Evolutionary conservation across 2,113 vertebrate species (phyloP).

Genomic region (Poecile atricapillus): DNA sequence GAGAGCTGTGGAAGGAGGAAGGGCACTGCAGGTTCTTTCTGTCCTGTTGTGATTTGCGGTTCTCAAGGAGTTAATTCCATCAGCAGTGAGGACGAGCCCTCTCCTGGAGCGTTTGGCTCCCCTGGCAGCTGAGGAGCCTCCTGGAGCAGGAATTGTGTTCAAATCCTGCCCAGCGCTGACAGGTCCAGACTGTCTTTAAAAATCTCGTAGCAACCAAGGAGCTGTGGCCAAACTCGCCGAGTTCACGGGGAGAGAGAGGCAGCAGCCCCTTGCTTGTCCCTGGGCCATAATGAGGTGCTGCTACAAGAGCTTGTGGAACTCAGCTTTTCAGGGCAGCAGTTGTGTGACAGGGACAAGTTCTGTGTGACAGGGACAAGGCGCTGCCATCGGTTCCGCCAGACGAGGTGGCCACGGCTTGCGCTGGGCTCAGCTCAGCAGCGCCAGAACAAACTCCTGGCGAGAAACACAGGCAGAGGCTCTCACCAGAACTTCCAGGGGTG

Average conservation of each 20-base stretch:
- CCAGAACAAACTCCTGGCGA: not conserved
- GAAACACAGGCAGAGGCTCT: conserved; percentile 5
- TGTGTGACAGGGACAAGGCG: not conserved
- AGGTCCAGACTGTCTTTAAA: not conserved
- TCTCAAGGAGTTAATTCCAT: not conserved
- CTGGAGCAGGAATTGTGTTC: not conserved
- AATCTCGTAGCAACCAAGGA: conserved; percentile 22
- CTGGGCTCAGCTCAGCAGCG: not conserved
- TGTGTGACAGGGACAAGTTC: not conserved
- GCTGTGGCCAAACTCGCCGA: not conserved
- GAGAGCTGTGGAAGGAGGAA: not conserved
- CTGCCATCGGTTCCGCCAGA: conserved; percentile 1
- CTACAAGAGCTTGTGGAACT: not conserved
- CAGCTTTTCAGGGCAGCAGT: conserved; percentile 21
- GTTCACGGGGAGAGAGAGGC: not conserved
- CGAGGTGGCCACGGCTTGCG: not conserved
- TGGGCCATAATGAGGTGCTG: not conserved
- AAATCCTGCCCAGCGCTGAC: not conserved
- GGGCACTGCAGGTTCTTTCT: not conserved
- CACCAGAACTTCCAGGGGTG: not conserved
- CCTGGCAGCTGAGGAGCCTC: not conserved
- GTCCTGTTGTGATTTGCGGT: rapidly evolving
- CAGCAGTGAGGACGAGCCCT: not conserved
- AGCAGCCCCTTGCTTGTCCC: conserved; percentile 4
- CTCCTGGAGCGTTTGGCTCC: not conserved